Base-by-base conservation (phyloP, 1,140 invertebrate species). In the Hormaphis cornu region DNA sequence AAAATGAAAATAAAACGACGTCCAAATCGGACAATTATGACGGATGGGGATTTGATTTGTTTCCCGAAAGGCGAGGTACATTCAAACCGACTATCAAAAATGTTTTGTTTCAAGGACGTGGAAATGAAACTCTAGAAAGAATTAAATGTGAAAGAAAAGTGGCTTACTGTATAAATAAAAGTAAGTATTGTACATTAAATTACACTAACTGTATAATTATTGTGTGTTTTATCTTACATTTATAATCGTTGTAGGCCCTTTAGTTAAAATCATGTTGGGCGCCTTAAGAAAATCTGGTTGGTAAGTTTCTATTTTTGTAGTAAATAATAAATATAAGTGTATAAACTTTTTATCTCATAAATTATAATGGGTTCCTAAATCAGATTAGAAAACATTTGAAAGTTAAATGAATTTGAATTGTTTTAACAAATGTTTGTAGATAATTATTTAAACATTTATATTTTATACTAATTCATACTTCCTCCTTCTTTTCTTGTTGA, bases 241-340 rank as follows among this genome's bases (percentile, higher is more conserved):
- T n/a, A n/a, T n/a, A n/a, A n/a, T n/a, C n/a, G n/a, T n/a, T n/a
- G n/a, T n/a, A 89, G 88, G 85, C 82, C 86, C 89, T n/a, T 76
- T 93, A 35, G 86, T 95, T 0, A 90, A 91, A 78, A 75, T 94
- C 18, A 87, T 95, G 87, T 81, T 91, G 79, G 84, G 82, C 70
- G 91, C 91, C n/a, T 77, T 95, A 26, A 90, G 88, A 75, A 84
- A 84, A 72, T 87, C 89, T 72, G 92, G 91, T 75, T 95, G 90
- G 88, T 90, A 79, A 80, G 82, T 82, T 74, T 46, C 59, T 24
- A 52, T 72, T 73, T 72, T 70, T 72, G n/a, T n/a, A n/a, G n/a
- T n/a, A n/a, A n/a, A n/a, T n/a, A n/a, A n/a, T n/a, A n/a, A n/a
- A n/a, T n/a, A n/a, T n/a, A n/a, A n/a, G n/a, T n/a, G n/a, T n/a